Percentiles rank a stretch among this genome's conserved stretches.
Evolutionary conservation across 2,113 vertebrate species (phyloP).

Genomic region (Melanerpes formicivorus): DNA sequence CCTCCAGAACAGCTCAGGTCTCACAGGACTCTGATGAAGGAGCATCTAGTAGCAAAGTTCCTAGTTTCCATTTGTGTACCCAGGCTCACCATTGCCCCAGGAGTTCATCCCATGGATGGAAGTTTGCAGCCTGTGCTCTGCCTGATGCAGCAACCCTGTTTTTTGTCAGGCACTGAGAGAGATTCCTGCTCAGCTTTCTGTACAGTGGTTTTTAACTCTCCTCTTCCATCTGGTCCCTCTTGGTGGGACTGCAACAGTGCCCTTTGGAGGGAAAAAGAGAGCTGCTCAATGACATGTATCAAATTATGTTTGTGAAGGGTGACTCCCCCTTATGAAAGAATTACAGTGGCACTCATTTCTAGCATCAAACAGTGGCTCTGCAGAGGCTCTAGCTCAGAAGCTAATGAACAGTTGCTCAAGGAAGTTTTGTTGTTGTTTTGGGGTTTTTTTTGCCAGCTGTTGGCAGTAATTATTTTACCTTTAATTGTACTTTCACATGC

Average conservation of each 20-base stretch:
- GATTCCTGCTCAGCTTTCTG: neutral
- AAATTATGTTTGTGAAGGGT: neutral
- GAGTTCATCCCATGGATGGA: neutral
- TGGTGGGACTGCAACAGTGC: neutral
- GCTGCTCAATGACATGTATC: neutral
- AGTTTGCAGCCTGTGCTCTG: neutral
- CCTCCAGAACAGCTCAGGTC: neutral
- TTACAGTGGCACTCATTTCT: neutral
- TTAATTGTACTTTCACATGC: constrained; percentile 10
- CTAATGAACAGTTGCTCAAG: neutral
- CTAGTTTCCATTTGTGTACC: neutral
- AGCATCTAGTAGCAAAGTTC: neutral
- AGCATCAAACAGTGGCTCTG: neutral
- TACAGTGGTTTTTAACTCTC: neutral
- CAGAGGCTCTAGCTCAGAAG: neutral
- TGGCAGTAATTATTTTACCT: constrained; percentile 34
- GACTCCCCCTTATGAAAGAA: neutral
- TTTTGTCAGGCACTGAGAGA: neutral
- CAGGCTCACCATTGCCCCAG: neutral
- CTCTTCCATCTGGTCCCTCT: neutral
- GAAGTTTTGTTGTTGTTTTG: neutral
- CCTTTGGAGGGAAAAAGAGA: neutral
- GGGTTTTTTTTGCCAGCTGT: constrained; percentile 30
- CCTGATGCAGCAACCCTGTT: neutral
- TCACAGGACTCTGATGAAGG: neutral